phyloP scores from a whole-genome alignment of 1,140 invertebrate species.

The Macrobrachium rosenbergii region DNA sequence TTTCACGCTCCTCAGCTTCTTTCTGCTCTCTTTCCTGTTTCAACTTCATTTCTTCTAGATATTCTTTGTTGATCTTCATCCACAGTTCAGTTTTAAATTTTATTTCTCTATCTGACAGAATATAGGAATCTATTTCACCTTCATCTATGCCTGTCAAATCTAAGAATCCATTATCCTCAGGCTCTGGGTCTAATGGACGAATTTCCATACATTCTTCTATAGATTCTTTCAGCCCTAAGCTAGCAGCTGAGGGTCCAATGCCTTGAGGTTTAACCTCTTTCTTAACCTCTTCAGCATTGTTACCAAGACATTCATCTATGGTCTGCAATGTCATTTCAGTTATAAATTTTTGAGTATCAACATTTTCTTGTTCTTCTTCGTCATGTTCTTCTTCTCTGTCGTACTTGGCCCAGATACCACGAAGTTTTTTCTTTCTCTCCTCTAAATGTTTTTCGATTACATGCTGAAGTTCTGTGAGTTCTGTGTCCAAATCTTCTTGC shows the following conservation, averaged over 20 bases:
- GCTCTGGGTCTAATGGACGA: conserved; percentile 66
- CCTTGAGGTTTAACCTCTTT: conserved; percentile 41
- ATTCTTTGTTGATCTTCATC: conserved; percentile 70
- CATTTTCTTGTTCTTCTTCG: conserved; percentile 41
- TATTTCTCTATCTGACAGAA: conserved; percentile 86
- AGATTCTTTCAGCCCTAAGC: conserved; percentile 69
- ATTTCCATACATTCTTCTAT: conserved; percentile 70
- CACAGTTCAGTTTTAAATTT: conserved; percentile 85
- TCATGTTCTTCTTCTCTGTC: conserved; percentile 52
- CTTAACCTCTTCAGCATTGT: conserved; percentile 32
- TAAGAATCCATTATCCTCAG: conserved; percentile 77
- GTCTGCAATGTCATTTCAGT: conserved; percentile 56
- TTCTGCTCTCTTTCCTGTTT: conserved; percentile 84
- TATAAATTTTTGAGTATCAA: conserved; percentile 63
- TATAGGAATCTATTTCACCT: conserved; percentile 88
- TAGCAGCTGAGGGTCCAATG: conserved; percentile 70
- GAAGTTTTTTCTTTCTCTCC: conserved; percentile 75
- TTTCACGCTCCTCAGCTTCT: conserved; percentile 72
- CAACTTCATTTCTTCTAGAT: conserved; percentile 70
- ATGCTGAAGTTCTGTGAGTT: conserved; percentile 71
- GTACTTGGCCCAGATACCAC: conserved; percentile 69
- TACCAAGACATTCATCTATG: conserved; percentile 64
- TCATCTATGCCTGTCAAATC: conserved; percentile 87
- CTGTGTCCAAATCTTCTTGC: conserved; percentile 75
- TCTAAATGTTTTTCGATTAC: conserved; percentile 79